These are phyloP conservation scores for Kobus ellipsiprymnus DNA, from an alignment of 2,113 vertebrate species.

Conservation along the genomic window DNA sequence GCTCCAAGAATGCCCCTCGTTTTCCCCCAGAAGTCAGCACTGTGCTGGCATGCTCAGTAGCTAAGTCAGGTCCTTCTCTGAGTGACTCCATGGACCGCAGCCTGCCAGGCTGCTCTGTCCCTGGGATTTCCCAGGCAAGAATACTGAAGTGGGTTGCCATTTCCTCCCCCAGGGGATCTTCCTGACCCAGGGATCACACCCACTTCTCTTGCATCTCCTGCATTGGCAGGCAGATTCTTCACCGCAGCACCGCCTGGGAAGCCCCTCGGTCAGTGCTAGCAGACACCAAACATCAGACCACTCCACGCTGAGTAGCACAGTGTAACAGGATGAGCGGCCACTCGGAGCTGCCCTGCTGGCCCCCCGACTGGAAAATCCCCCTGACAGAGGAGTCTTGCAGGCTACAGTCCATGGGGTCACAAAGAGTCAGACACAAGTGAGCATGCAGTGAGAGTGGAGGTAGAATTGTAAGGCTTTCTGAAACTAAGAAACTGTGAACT, in stretches of 20 bases:
- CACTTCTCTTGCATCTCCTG: background rate
- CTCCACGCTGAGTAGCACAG: accelerated
- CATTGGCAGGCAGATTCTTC: background rate
- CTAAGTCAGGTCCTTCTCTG: background rate
- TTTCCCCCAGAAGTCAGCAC: background rate
- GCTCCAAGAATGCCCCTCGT: accelerated
- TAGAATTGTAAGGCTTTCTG: no score
- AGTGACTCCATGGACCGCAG: background rate
- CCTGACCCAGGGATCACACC: background rate
- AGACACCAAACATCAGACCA: background rate
- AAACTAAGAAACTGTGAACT: no score
- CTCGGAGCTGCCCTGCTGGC: background rate
- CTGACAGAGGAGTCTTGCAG: no score
- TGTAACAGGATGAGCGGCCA: accelerated
- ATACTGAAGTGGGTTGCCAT: background rate
- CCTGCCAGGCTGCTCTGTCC: background rate
- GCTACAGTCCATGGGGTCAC: no score
- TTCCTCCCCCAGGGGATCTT: background rate
- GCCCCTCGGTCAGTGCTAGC: accelerated
- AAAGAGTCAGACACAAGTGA: no score
- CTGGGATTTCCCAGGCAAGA: background rate
- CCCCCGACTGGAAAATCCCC: no score
- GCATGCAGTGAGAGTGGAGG: no score
- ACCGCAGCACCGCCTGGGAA: background rate
- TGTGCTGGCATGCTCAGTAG: background rate